Conservation (phyloP, 2,113 vertebrate species). For the Apus apus region DNA sequence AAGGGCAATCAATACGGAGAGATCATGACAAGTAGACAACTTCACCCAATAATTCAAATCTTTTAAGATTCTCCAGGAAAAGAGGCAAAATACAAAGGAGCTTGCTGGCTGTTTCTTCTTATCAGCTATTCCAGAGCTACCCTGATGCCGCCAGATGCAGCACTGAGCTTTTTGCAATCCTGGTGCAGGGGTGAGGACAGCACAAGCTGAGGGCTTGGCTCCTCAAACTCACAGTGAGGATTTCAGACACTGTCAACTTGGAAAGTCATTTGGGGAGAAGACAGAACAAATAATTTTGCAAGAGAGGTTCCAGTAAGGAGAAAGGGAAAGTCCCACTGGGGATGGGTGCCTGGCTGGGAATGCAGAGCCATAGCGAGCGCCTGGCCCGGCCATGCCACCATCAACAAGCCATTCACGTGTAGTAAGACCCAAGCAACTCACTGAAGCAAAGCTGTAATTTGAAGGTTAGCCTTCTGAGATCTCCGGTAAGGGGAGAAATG, state of each 20-base stretch:
- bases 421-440: background rate
- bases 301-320: background rate
- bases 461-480: background rate
- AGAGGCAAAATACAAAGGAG: background rate
- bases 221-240: background rate
- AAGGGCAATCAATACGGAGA: background rate
- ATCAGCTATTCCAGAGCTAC: background rate
- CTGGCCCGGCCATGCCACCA: background rate
- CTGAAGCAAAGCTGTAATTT: background rate
- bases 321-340: background rate
- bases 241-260: background rate
- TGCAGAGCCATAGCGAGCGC: fast-evolving
- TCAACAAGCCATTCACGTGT: fast-evolving
- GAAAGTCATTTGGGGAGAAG: background rate
- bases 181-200: background rate
- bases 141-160: background rate
- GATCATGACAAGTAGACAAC: background rate
- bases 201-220: background rate
- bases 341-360: background rate
- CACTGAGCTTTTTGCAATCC: background rate
- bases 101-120: background rate
- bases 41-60: background rate
- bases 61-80: background rate
- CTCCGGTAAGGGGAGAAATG: background rate
- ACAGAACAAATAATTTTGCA: background rate